These are phyloP conservation scores for Choloepus hoffmanni DNA, from an alignment of 2,113 vertebrate species.

Conservation along the genomic window DNA sequence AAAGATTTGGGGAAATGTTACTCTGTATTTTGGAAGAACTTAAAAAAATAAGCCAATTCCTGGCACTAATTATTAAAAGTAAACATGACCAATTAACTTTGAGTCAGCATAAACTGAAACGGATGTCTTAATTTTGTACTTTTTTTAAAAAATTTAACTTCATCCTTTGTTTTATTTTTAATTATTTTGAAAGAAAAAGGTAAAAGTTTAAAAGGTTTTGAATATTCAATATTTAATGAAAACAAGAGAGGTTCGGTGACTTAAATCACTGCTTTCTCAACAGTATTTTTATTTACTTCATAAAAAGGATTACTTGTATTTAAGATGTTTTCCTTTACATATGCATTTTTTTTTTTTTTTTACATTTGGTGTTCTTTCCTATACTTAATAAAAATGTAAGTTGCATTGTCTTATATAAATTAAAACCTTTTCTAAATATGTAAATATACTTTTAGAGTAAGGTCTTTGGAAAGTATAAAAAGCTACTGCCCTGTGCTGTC, in stretches of 20 bases:
- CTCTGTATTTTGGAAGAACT: slow-evolving; percentile 28
- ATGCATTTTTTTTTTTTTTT: slow-evolving; percentile 7
- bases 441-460: background rate
- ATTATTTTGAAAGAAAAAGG: slow-evolving; percentile 35
- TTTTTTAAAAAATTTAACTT: background rate
- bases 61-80: slow-evolving; percentile 48
- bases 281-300: slow-evolving; percentile 11
- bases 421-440: slow-evolving; percentile 26
- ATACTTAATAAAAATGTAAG: background rate
- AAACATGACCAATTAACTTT: slow-evolving; percentile 46
- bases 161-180: background rate
- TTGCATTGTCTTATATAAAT: slow-evolving; percentile 19
- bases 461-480: background rate
- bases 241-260: background rate
- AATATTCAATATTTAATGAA: slow-evolving; percentile 1
- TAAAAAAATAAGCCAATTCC: slow-evolving; percentile 35
- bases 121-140: background rate
- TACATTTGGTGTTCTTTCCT: slow-evolving; percentile 29
- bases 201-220: background rate
- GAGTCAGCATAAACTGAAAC: slow-evolving; percentile 45
- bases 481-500: background rate
- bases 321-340: slow-evolving; percentile 16
- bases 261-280: slow-evolving; percentile 1
- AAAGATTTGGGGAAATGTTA: slow-evolving; percentile 33
- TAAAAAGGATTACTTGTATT: slow-evolving; percentile 11